Evolutionary conservation across 2,113 vertebrate species (phyloP).

Genomic region (Ochotona curzoniae): DNA sequence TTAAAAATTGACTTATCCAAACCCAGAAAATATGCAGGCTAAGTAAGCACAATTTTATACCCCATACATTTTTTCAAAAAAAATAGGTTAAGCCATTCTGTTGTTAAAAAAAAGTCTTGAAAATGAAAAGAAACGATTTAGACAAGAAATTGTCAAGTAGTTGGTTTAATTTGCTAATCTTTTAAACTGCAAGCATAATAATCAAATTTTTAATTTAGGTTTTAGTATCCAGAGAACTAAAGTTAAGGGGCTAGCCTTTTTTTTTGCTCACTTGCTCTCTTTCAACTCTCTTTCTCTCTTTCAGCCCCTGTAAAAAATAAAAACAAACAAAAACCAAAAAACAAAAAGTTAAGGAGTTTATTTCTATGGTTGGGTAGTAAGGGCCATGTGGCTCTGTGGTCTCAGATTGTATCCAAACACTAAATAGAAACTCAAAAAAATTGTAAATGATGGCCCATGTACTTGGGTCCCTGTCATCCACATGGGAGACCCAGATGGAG

Average conservation of each 20-base stretch:
- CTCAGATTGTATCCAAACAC: neutral
- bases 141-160: neutral
- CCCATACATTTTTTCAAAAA: neutral
- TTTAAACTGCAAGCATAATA: neutral
- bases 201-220: slow-evolving; percentile 1
- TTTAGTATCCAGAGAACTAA: neutral
- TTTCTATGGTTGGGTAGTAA: neutral
- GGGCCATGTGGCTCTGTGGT: neutral
- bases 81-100: neutral
- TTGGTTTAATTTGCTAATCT: slow-evolving; percentile 1
- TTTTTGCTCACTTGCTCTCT: too few species aligned
- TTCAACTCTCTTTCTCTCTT: too few species aligned
- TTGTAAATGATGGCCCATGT: too few species aligned
- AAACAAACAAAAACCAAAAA: too few species aligned
- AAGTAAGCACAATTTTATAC: slow-evolving; percentile 30
- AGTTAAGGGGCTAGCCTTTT: neutral
- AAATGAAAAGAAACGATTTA: neutral
- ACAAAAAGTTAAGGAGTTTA: too few species aligned
- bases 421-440: too few species aligned
- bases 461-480: too few species aligned
- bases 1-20: slow-evolving; percentile 38
- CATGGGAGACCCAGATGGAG: too few species aligned
- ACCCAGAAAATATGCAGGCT: neutral
- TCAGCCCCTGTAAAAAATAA: too few species aligned
- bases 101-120: neutral